Evolutionary conservation across 2,888 invertebrate genomes (phyloP).

Genomic region (Cerceris ruficornis): DNA sequence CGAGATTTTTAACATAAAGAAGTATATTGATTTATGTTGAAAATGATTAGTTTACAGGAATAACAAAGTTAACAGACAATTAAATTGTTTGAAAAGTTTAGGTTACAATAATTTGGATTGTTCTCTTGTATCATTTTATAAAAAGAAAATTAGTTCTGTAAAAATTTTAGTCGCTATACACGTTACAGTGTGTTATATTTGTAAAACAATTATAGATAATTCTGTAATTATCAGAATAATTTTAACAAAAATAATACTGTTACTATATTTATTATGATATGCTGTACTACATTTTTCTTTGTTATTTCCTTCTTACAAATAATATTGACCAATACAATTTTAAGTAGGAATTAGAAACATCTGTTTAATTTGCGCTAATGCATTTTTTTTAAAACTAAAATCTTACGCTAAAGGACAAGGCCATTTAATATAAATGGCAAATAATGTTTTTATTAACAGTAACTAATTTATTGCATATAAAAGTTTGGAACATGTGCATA

Average conservation of each 20-base stretch:
- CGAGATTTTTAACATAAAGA: neutral
- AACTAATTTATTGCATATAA: conserved; percentile 56
- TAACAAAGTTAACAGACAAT: conserved; percentile 4
- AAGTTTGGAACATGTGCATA: conserved; percentile 49
- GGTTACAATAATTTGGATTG: conserved; percentile 19
- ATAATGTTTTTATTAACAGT: conserved; percentile 53
- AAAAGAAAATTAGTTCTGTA: conserved; percentile 20
- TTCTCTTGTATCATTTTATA: conserved; percentile 8
- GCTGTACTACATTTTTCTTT: conserved; percentile 33
- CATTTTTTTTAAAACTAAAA: conserved; percentile 37
- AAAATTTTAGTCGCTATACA: conserved; percentile 20
- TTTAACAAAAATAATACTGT: conserved; percentile 35
- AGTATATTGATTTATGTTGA: conserved; percentile 1
- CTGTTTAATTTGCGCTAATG: conserved; percentile 47
- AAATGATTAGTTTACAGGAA: conserved; percentile 23
- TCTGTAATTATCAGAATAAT: conserved; percentile 17
- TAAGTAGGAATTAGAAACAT: conserved; percentile 33
- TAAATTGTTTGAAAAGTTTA: conserved; percentile 24
- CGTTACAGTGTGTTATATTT: conserved; percentile 15
- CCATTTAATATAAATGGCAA: conserved; percentile 46
- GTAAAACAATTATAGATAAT: conserved; percentile 15
- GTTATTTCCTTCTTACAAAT: conserved; percentile 19
- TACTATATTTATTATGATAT: conserved; percentile 49
- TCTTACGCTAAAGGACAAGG: conserved; percentile 24
- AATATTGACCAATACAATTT: conserved; percentile 35